A percentile compares a stretch with the other conserved stretches of the same genome.
Evolutionary conservation across 2,888 invertebrate genomes (phyloP).

Genomic region (Vesta saturnalis): DNA sequence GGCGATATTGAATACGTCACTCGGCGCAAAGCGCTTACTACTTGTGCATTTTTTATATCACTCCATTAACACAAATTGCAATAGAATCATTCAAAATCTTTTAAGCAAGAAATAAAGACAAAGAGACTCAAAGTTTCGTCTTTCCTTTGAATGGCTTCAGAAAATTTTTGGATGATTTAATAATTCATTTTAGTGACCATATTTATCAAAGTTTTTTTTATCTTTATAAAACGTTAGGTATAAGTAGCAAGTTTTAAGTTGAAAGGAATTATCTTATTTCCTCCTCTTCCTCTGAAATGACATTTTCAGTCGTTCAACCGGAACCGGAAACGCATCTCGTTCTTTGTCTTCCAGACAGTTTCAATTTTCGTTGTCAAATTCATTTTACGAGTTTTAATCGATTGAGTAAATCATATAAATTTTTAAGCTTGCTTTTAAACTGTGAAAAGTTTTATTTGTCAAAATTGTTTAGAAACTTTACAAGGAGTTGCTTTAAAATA

Average conservation of each 20-base stretch:
- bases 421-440: too few relatives aligned
- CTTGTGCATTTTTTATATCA: not conserved
- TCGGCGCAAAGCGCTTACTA: constrained; percentile 6
- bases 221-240: constrained; percentile 24
- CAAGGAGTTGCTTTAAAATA: too few relatives aligned
- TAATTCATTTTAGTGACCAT: constrained; percentile 10
- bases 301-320: constrained; percentile 57
- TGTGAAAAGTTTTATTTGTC: too few relatives aligned
- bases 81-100: not conserved
- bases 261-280: constrained; percentile 58
- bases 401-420: not conserved
- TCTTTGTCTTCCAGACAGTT: constrained; percentile 52
- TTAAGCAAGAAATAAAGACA: constrained; percentile 33
- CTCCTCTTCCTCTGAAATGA: constrained; percentile 56
- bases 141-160: too few relatives aligned
- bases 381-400: constrained; percentile 13
- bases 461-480: too few relatives aligned
- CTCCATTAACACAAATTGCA: not conserved
- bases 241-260: constrained; percentile 44
- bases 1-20: constrained; percentile 26
- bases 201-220: not conserved
- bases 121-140: constrained; percentile 27
- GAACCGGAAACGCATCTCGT: constrained; percentile 54
- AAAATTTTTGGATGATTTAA: too few relatives aligned
- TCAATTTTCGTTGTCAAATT: constrained; percentile 31